Evolutionary conservation across 2,888 invertebrate species (phyloP).

Genomic region (Leptopilina syphax): DNA sequence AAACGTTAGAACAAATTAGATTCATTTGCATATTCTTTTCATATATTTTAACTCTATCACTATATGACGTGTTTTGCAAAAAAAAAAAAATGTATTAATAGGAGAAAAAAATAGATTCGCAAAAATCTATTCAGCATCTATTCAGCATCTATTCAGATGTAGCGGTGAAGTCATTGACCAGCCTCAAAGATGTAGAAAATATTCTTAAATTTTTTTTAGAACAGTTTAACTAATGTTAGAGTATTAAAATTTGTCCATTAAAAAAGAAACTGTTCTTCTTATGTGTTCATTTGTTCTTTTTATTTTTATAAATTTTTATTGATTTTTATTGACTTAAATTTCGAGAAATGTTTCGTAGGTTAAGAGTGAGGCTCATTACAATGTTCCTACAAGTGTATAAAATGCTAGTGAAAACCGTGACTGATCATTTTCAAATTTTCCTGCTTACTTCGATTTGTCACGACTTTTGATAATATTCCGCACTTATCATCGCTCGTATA

Average conservation of each 20-base stretch:
- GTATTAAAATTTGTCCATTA: no score
- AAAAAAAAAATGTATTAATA: not conserved
- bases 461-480: not conserved
- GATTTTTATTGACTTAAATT: no score
- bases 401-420: not conserved
- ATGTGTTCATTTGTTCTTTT: no score
- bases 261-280: no score
- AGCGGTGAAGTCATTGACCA: constrained; percentile 1
- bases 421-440: not conserved
- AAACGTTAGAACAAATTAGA: not conserved
- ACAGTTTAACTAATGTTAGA: no score
- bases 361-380: no score
- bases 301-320: no score
- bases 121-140: not conserved
- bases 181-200: not conserved
- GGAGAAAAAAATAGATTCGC: not conserved
- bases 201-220: not conserved
- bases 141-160: not conserved
- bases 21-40: constrained; percentile 2
- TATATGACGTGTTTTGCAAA: not conserved
- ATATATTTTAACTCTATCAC: not conserved
- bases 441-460: not conserved
- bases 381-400: no score
- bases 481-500: not conserved
- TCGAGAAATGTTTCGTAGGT: no score